Conservation (phyloP, 1,140 invertebrate genomes). For the Drosophila kanapiae region DNA sequence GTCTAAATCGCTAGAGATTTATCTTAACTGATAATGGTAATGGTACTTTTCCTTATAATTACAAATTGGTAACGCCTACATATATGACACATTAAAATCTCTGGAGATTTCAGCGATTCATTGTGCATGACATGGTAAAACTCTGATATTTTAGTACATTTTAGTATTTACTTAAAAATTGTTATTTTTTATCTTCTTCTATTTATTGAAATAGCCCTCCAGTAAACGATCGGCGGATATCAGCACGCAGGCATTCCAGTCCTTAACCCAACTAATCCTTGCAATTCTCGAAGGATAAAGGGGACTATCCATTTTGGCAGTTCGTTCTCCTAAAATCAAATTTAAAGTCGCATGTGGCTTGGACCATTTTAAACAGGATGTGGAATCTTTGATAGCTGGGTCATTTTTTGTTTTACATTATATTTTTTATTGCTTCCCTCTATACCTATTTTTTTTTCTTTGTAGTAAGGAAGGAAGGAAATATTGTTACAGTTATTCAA, state of each 20-base stretch:
- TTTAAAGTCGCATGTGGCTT: too few species aligned
- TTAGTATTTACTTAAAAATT: neutral
- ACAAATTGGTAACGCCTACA: too few species aligned
- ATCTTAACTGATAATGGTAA: too few species aligned
- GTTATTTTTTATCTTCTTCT: neutral
- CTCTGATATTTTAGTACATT: neutral
- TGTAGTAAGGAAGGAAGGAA: too few species aligned
- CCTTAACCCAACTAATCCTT: constrained; percentile 4
- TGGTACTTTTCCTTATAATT: too few species aligned
- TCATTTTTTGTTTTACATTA: too few species aligned
- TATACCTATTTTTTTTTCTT: too few species aligned
- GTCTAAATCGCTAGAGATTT: too few species aligned
- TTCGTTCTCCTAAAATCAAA: neutral
- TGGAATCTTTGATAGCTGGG: too few species aligned
- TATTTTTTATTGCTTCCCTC: too few species aligned
- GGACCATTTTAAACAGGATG: too few species aligned
- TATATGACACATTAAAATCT: neutral
- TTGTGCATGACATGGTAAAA: neutral
- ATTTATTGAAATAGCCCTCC: constrained; percentile 8
- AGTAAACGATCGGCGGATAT: neutral
- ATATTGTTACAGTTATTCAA: too few species aligned
- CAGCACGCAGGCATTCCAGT: constrained; percentile 7
- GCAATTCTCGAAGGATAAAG: constrained; percentile 2
- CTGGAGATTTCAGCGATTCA: neutral
- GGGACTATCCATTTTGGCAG: neutral